A percentile compares a stretch with the other conserved stretches of the same genome.
Conservation (phyloP, 2,113 vertebrate species). For the Chionodraco myersi region DNA sequence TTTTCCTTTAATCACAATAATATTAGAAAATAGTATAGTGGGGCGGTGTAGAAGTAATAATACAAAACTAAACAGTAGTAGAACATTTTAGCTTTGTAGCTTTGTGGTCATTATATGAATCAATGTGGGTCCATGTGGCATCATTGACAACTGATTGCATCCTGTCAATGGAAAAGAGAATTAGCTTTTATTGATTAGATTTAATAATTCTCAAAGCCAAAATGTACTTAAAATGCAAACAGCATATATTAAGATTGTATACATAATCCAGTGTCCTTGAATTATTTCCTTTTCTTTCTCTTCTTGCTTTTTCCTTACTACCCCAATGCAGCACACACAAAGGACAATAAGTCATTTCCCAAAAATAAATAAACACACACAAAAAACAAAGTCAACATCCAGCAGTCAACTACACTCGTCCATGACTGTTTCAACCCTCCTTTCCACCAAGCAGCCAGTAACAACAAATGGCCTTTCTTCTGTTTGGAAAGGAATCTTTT, state of each 20-base stretch:
- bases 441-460: background rate
- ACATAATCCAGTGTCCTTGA: no score
- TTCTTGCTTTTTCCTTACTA: no score
- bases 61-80: background rate
- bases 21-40: background rate
- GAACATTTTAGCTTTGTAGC: background rate
- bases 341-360: no score
- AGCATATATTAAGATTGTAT: no score
- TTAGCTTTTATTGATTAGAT: background rate
- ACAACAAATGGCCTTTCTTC: conserved; percentile 36
- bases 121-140: background rate
- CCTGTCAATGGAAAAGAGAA: background rate
- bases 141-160: background rate
- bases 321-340: no score
- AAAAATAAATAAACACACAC: background rate
- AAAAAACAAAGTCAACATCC: background rate
- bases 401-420: background rate
- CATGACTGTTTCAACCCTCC: background rate
- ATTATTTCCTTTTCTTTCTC: no score
- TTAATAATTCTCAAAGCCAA: conserved; percentile 7
- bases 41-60: background rate
- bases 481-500: conserved; percentile 34
- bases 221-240: background rate
- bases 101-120: background rate
- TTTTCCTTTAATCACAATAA: background rate